Evolutionary conservation across 2,888 invertebrate species (phyloP).

Genomic region (Onthophagus sagittarius): DNA sequence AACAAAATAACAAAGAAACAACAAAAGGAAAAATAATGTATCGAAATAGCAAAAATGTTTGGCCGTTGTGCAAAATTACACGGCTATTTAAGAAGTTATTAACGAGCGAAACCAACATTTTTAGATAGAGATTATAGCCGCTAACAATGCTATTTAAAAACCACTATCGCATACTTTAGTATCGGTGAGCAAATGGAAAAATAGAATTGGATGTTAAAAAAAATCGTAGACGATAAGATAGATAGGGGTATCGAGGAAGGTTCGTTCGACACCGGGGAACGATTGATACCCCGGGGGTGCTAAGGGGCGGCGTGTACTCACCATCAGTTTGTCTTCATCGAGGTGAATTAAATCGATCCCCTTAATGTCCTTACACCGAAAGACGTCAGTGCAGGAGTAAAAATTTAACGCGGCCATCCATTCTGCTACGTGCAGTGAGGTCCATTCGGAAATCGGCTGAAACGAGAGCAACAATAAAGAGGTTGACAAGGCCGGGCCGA

Average conservation of each 20-base stretch:
- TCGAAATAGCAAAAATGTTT: not conserved
- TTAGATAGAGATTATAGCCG: not conserved
- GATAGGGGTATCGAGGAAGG: not conserved
- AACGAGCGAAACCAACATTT: not conserved
- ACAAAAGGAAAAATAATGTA: too few species aligned
- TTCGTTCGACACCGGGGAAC: not conserved
- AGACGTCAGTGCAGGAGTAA: conserved; percentile 67
- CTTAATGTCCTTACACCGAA: conserved; percentile 66
- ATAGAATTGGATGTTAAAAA: not conserved
- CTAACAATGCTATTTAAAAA: not conserved
- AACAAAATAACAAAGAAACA: too few species aligned
- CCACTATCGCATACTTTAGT: not conserved
- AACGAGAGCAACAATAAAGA: conserved; percentile 33
- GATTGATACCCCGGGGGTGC: not conserved
- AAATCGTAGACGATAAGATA: not conserved
- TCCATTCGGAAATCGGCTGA: conserved; percentile 68
- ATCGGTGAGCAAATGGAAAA: not conserved
- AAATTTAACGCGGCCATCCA: conserved; percentile 74
- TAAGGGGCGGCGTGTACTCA: conserved; percentile 44
- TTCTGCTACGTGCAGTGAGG: conserved; percentile 64
- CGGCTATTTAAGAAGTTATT: too few species aligned
- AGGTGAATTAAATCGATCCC: conserved; percentile 63
- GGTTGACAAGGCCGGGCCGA: not conserved
- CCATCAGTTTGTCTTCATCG: conserved; percentile 64
- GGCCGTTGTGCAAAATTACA: not conserved